A percentile compares a stretch with the other conserved stretches of the same genome.
These are phyloP conservation scores for Polymixis flavicincta DNA, from an alignment of 2,888 invertebrate genomes.

Conservation along the genomic window DNA sequence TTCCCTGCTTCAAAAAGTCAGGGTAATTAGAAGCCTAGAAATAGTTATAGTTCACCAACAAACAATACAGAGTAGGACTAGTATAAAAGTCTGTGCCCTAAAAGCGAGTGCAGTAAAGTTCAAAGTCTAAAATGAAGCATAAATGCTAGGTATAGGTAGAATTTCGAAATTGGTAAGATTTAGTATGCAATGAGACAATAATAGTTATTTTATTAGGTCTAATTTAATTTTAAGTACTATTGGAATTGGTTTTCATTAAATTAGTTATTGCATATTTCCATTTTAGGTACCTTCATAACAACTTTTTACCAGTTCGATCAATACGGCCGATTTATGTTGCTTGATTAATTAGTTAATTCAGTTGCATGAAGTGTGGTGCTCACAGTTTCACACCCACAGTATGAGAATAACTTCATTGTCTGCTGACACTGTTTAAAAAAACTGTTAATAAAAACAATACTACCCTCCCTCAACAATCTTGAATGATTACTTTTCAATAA, in stretches of 20 bases:
- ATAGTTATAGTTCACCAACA: slow-evolving; percentile 23
- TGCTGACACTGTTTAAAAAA: not conserved
- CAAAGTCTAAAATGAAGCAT: slow-evolving; percentile 51
- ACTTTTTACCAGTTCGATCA: not conserved
- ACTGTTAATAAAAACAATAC: not conserved
- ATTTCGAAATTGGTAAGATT: slow-evolving; percentile 33
- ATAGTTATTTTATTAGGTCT: slow-evolving; percentile 9
- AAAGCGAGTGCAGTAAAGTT: slow-evolving; percentile 60
- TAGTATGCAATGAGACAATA: slow-evolving; percentile 16
- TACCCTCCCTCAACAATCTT: slow-evolving; percentile 16
- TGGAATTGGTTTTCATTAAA: not conserved
- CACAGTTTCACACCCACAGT: not conserved
- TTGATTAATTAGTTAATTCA: not conserved
- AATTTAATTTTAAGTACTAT: slow-evolving; percentile 9
- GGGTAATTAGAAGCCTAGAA: slow-evolving; percentile 48
- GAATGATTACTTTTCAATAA: slow-evolving; percentile 10
- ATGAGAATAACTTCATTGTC: not conserved
- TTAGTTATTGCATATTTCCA: slow-evolving; percentile 1
- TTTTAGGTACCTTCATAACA: not conserved
- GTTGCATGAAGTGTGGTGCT: not conserved
- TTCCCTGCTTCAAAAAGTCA: slow-evolving; percentile 38
- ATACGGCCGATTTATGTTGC: not conserved
- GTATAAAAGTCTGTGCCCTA: slow-evolving; percentile 57
- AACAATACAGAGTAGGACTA: slow-evolving; percentile 48
- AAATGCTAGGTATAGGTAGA: slow-evolving; percentile 29